phyloP scores from a whole-genome alignment of 2,888 invertebrate genomes.

The Lamproptera curius region DNA sequence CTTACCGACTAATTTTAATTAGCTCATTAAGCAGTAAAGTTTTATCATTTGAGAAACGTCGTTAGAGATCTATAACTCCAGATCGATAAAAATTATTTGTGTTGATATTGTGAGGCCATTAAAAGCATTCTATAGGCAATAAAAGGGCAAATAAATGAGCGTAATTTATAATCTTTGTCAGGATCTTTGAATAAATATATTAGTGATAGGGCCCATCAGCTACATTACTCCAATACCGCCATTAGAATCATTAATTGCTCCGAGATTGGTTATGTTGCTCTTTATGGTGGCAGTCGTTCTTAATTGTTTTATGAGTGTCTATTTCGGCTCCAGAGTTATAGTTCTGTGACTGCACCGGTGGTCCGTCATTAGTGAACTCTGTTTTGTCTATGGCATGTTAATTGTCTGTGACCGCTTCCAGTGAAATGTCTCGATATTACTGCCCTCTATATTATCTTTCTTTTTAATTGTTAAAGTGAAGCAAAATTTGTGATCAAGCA shows the following conservation, averaged over 20 bases:
- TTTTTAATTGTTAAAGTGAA: conserved; percentile 12
- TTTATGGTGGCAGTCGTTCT: conserved; percentile 73
- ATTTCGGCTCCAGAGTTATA: conserved; percentile 59
- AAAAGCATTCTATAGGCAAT: conserved; percentile 14
- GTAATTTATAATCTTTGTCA: conserved; percentile 26
- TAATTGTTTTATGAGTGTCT: conserved; percentile 74
- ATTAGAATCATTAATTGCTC: conserved; percentile 73
- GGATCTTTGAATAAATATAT: conserved; percentile 42
- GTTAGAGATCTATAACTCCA: conserved; percentile 3
- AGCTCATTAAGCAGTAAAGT: conserved; percentile 1
- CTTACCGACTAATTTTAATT: not conserved
- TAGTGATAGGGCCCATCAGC: conserved; percentile 41
- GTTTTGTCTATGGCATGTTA: conserved; percentile 55
- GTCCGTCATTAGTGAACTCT: conserved; percentile 56
- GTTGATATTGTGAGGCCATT: conserved; percentile 6
- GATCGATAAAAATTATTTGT: conserved; percentile 8
- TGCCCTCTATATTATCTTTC: no score
- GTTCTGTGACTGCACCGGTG: conserved; percentile 61
- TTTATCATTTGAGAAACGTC: conserved; percentile 10
- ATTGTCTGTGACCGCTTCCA: conserved; percentile 39
- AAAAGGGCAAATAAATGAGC: conserved; percentile 17
- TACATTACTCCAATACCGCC: conserved; percentile 61
- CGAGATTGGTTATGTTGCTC: conserved; percentile 68
- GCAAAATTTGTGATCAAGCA: not conserved
- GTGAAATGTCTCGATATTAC: conserved; percentile 11